Conservation (phyloP, 2,888 invertebrate species). For the Diogma glabrata region DNA sequence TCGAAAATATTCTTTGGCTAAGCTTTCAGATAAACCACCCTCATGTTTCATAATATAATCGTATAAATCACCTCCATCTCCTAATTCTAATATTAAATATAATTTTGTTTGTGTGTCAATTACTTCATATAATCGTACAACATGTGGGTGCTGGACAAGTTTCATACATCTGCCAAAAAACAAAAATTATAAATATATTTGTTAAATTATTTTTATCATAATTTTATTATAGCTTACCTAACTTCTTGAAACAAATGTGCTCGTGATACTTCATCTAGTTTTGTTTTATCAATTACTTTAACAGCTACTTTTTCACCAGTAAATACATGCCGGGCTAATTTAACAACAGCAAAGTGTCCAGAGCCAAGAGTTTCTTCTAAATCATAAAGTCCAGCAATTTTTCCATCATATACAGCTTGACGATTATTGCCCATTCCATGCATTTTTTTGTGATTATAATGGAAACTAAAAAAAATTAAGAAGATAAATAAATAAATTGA, state of each 20-base stretch:
- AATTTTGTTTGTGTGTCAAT: constrained; percentile 98
- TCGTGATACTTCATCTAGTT: constrained; percentile 89
- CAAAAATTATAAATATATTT: constrained; percentile 12
- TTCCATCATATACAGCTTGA: constrained; percentile 54
- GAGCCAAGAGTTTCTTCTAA: constrained; percentile 94
- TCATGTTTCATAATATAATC: constrained; percentile 97
- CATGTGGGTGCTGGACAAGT: constrained; percentile 97
- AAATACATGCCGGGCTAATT: constrained; percentile 94
- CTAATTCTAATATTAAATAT: constrained; percentile 91
- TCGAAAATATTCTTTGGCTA: constrained; percentile 85
- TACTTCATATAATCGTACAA: constrained; percentile 95
- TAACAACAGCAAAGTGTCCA: constrained; percentile 98
- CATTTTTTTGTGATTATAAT: no score
- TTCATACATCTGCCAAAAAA: constrained; percentile 91
- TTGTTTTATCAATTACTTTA: constrained; percentile 97
- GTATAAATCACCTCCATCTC: constrained; percentile 96
- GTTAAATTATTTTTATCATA: constrained; percentile 1
- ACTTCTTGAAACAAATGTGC: constrained; percentile 96
- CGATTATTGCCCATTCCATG: constrained; percentile 20
- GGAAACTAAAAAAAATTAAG: no score
- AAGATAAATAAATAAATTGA: no score
- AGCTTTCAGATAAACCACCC: constrained; percentile 68
- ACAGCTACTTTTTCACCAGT: constrained; percentile 97
- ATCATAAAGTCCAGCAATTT: constrained; percentile 95
- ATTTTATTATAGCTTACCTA: constrained; percentile 29